Percentiles rank a stretch among this genome's conserved stretches.
Conservation (phyloP, 2,888 invertebrate species). For the Salticus scenicus region DNA sequence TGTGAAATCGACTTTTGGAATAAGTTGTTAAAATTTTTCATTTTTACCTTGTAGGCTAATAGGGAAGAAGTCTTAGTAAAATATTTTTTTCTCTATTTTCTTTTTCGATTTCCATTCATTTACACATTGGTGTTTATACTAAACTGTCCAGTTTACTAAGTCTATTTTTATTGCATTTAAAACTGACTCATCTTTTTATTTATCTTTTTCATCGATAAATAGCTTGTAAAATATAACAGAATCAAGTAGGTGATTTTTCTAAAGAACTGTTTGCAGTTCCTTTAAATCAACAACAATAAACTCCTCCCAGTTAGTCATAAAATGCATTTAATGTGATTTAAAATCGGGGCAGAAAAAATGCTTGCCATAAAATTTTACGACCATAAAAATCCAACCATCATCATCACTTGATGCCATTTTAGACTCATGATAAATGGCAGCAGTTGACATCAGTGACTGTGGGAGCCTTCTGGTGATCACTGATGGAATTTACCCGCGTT, state of each 20-base stretch:
- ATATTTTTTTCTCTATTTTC: no score
- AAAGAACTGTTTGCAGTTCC: neutral
- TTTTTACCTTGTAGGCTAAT: no score
- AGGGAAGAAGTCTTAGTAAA: no score
- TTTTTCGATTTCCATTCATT: no score
- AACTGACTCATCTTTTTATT: neutral
- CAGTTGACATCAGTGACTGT: neutral
- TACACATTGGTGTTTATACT: no score
- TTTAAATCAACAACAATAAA: constrained; percentile 6
- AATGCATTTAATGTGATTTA: neutral
- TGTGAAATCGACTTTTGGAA: no score
- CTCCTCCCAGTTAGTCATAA: neutral
- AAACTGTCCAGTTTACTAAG: no score
- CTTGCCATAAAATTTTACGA: neutral
- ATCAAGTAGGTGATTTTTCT: neutral
- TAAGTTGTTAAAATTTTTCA: no score
- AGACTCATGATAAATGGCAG: constrained; percentile 16
- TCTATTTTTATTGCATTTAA: no score
- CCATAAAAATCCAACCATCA: neutral
- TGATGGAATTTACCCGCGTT: neutral
- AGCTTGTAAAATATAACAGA: neutral
- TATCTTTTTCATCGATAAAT: neutral
- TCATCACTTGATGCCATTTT: neutral
- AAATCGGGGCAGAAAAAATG: neutral
- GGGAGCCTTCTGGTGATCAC: neutral